Conservation (phyloP, 2,888 invertebrate species). For the Hypselothyrea guttata region DNA sequence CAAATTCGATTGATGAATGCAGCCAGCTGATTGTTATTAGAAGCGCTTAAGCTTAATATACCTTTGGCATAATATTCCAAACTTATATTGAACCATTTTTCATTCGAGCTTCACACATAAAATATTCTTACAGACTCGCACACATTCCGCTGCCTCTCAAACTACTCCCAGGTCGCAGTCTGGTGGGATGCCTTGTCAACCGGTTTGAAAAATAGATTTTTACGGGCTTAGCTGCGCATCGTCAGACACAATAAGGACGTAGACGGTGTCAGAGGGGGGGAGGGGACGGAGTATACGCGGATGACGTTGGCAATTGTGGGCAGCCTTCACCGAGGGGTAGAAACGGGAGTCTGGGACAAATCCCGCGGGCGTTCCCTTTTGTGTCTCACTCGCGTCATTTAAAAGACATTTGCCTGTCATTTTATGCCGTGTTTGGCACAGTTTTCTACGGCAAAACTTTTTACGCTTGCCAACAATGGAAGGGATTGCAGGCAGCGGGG, state of each 20-base stretch:
- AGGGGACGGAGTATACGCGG: conserved; percentile 13
- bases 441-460: conserved; percentile 63
- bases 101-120: conserved; percentile 50
- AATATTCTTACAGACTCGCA: conserved; percentile 36
- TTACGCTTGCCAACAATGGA: conserved; percentile 57
- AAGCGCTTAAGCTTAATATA: conserved; percentile 39
- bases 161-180: conserved; percentile 28
- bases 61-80: conserved; percentile 19
- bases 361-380: conserved; percentile 76
- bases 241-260: conserved; percentile 61
- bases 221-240: conserved; percentile 74
- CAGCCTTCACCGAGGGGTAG: conserved; percentile 11
- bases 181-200: conserved; percentile 65
- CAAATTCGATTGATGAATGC: conserved; percentile 22
- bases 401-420: conserved; percentile 80
- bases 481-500: conserved; percentile 12
- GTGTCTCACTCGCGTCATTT: conserved; percentile 78
- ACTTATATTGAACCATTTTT: conserved; percentile 46
- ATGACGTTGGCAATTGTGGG: conserved; percentile 42
- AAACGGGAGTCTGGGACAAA: conserved; percentile 28
- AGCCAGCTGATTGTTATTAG: conserved; percentile 30
- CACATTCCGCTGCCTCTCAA: conserved; percentile 22
- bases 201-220: conserved; percentile 77
- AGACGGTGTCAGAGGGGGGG: background rate
- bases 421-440: conserved; percentile 78